Conservation (phyloP, 2,888 invertebrate genomes). For the Cheilosia pagana region DNA sequence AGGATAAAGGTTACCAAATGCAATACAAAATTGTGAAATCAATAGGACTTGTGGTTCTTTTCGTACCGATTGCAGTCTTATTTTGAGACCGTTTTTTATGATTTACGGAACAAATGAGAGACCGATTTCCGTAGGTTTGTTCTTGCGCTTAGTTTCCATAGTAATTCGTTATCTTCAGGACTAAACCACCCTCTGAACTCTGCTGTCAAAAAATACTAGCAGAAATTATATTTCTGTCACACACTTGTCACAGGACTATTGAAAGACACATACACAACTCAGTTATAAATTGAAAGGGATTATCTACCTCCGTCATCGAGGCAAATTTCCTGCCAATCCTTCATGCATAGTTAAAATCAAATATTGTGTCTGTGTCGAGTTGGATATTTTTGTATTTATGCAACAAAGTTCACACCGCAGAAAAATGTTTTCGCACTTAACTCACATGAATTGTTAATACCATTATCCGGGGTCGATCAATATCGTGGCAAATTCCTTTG, state of each 20-base stretch:
- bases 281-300: background rate
- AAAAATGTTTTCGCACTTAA: slow-evolving; percentile 29
- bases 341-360: background rate
- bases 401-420: background rate
- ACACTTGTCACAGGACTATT: background rate
- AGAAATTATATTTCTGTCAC: no score
- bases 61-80: no score
- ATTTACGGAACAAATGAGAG: no score
- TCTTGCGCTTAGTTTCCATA: no score
- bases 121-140: no score
- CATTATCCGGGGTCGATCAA: slow-evolving; percentile 16
- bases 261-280: background rate
- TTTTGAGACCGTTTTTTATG: no score
- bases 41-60: no score
- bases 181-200: no score
- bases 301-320: background rate
- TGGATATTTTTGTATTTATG: background rate
- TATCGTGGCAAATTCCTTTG: background rate
- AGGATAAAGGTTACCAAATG: no score
- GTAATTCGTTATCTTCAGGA: no score
- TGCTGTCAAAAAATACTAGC: no score
- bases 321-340: background rate
- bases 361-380: background rate
- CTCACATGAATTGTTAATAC: slow-evolving; percentile 32
- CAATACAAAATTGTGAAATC: no score